A percentile compares a stretch with the other conserved stretches of the same genome.
Conservation (phyloP, 1,140 invertebrate genomes). For the Ostrea edulis region DNA sequence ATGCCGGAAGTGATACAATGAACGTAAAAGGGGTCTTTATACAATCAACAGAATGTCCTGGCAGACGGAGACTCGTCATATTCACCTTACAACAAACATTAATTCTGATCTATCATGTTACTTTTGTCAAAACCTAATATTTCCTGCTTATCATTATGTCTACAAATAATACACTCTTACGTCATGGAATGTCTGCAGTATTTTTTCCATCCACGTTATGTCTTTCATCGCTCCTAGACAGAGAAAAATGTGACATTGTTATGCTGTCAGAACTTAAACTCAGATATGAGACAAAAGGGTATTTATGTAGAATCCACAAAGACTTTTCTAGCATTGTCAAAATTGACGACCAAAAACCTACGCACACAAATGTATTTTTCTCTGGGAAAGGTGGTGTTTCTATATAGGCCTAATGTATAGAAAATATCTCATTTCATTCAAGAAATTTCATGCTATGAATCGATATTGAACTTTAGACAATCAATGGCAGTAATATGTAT, state of each 20-base stretch:
- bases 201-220: constrained; percentile 24
- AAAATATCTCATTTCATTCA: constrained; percentile 19
- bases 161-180: too few species aligned
- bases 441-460: constrained; percentile 21
- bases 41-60: too few species aligned
- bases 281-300: not conserved
- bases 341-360: not conserved
- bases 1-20: too few species aligned
- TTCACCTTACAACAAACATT: too few species aligned
- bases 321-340: constrained; percentile 17
- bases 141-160: too few species aligned
- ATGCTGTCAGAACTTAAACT: constrained; percentile 37
- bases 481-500: not conserved
- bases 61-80: too few species aligned
- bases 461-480: not conserved
- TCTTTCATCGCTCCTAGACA: constrained; percentile 1
- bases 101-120: too few species aligned
- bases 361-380: not conserved
- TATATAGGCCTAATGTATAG: constrained; percentile 41
- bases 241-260: constrained; percentile 19
- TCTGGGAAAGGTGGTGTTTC: constrained; percentile 29
- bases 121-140: too few species aligned
- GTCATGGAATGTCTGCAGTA: constrained; percentile 27
- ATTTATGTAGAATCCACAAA: not conserved
- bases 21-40: too few species aligned